These are phyloP conservation scores for Anthonomus grandis DNA, from an alignment of 1,140 invertebrate genomes.

Conservation along the genomic window DNA sequence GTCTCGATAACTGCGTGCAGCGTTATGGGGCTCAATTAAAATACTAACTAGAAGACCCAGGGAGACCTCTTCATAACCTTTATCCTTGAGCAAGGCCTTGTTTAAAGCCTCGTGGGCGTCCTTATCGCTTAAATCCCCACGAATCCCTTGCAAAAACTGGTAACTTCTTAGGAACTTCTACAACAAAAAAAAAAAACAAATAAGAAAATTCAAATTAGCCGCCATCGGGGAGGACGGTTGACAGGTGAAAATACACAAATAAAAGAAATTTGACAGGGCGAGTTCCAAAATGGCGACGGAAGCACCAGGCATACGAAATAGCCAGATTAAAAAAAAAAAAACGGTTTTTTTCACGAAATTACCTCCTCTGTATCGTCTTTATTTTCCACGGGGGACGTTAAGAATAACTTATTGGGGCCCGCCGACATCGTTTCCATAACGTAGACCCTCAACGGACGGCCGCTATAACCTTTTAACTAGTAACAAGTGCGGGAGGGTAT, in stretches of 20 bases:
- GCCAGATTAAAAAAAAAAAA: too few relatives aligned
- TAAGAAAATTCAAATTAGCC: slow-evolving; percentile 45
- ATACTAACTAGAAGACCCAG: slow-evolving; percentile 86
- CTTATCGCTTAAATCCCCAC: slow-evolving; percentile 82
- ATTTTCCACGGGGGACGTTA: slow-evolving; percentile 68
- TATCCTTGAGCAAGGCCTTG: slow-evolving; percentile 82
- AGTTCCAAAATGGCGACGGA: slow-evolving; percentile 57
- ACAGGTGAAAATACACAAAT: slow-evolving; percentile 41
- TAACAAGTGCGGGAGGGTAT: slow-evolving; percentile 53
- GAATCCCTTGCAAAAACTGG: slow-evolving; percentile 69
- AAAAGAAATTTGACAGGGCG: slow-evolving; percentile 51
- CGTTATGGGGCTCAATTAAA: slow-evolving; percentile 80
- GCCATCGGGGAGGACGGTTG: slow-evolving; percentile 32
- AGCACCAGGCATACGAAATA: slow-evolving; percentile 56
- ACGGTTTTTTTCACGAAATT: slow-evolving; percentile 55
- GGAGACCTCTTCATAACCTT: slow-evolving; percentile 87
- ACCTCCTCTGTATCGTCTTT: slow-evolving; percentile 83
- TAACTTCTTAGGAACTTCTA: slow-evolving; percentile 89
- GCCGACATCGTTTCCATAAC: slow-evolving; percentile 59
- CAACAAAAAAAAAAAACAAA: slow-evolving; percentile 49
- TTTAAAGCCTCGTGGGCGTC: slow-evolving; percentile 89
- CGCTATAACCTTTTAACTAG: slow-evolving; percentile 48
- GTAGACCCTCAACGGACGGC: slow-evolving; percentile 41
- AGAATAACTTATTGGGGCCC: slow-evolving; percentile 58
- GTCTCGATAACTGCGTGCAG: slow-evolving; percentile 86